These are phyloP conservation scores for Bombus picipes DNA, from an alignment of 1,140 invertebrate genomes.

Conservation along the genomic window DNA sequence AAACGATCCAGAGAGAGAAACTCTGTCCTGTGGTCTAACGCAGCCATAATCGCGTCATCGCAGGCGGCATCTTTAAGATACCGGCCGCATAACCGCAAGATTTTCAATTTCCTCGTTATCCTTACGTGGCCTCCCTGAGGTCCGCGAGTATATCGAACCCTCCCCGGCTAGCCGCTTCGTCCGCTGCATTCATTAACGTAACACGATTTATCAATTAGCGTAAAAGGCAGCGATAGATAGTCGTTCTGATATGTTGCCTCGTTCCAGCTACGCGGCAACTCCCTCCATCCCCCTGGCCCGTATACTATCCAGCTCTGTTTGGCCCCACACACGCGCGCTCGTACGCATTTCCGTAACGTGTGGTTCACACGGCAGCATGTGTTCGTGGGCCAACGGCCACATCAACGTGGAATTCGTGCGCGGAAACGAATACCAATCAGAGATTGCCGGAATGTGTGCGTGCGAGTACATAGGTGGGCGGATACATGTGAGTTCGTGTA, in stretches of 20 bases:
- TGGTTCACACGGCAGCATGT: neutral
- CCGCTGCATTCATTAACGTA: slow-evolving; percentile 81
- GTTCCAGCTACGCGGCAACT: slow-evolving; percentile 57
- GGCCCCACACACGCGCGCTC: slow-evolving; percentile 1
- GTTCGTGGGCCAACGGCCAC: neutral
- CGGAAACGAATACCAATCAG: neutral
- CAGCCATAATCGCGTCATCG: slow-evolving; percentile 17
- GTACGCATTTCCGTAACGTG: neutral
- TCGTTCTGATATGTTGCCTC: slow-evolving; percentile 79
- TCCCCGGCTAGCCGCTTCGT: slow-evolving; percentile 39
- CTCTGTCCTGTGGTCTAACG: neutral
- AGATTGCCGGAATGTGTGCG: neutral
- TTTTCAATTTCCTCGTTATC: slow-evolving; percentile 78
- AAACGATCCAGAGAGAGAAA: neutral
- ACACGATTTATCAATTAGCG: slow-evolving; percentile 84
- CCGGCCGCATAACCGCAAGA: slow-evolving; percentile 66
- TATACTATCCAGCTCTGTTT: slow-evolving; percentile 34
- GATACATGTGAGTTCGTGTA: neutral
- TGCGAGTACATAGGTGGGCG: neutral
- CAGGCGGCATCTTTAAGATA: slow-evolving; percentile 49
- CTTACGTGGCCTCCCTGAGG: slow-evolving; percentile 57
- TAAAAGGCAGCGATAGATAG: slow-evolving; percentile 83
- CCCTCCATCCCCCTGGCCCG: slow-evolving; percentile 9
- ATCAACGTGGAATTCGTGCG: slow-evolving; percentile 16
- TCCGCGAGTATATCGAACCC: slow-evolving; percentile 52